These are phyloP conservation scores for Deilephila porcellus DNA, from an alignment of 2,888 invertebrate species.

Conservation along the genomic window DNA sequence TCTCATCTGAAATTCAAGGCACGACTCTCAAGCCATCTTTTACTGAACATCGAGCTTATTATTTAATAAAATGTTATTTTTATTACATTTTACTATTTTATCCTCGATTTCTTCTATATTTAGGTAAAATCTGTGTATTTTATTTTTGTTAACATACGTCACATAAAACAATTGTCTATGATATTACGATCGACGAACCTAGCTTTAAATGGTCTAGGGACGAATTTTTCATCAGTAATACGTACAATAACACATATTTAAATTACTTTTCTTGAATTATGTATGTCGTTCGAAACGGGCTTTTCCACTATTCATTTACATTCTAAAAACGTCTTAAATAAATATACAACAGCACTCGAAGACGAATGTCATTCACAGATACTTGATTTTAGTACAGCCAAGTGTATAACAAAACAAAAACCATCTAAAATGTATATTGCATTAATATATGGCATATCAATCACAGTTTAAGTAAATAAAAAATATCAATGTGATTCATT, in stretches of 20 bases:
- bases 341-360: conserved; percentile 13
- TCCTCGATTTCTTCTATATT: not conserved
- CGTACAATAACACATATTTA: no score
- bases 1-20: not conserved
- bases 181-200: not conserved
- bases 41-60: no score
- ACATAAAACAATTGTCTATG: not conserved
- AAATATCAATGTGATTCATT: no score
- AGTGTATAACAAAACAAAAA: not conserved
- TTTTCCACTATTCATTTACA: not conserved
- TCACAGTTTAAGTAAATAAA: no score
- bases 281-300: not conserved
- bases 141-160: not conserved
- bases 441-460: not conserved
- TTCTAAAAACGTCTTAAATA: conserved; percentile 8
- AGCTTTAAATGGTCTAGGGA: not conserved
- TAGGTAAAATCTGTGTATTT: not conserved
- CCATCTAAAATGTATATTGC: not conserved
- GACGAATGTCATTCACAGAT: conserved; percentile 1
- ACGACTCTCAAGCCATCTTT: not conserved
- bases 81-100: not conserved
- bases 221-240: no score
- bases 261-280: not conserved
- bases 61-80: no score
- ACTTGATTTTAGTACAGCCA: not conserved